These are phyloP conservation scores for Ceratosolen solmsi DNA, from an alignment of 1,140 invertebrate genomes.

Conservation along the genomic window DNA sequence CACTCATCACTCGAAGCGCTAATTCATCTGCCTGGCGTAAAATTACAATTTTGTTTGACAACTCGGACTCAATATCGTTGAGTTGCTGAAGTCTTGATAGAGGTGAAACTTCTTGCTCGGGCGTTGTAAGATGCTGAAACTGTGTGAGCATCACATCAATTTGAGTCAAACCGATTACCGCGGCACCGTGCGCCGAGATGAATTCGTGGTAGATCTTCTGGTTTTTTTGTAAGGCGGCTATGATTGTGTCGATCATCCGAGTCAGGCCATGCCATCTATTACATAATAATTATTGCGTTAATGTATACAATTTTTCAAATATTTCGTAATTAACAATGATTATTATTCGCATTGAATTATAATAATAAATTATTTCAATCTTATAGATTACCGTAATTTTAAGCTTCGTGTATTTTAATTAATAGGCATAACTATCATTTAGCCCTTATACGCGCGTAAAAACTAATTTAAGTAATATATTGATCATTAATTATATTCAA, in stretches of 20 bases:
- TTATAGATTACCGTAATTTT: too few relatives aligned
- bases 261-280: constrained; percentile 76
- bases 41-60: constrained; percentile 73
- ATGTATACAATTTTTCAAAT: too few relatives aligned
- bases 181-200: constrained; percentile 79
- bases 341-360: too few relatives aligned
- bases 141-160: constrained; percentile 81
- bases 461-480: too few relatives aligned
- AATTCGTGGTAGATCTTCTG: constrained; percentile 79
- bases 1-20: constrained; percentile 76
- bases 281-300: neutral
- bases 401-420: too few relatives aligned
- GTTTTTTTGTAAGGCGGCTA: constrained; percentile 72
- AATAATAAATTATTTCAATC: too few relatives aligned
- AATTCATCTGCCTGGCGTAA: constrained; percentile 76
- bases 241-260: constrained; percentile 71
- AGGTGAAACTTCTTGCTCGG: constrained; percentile 67
- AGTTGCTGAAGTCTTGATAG: constrained; percentile 70
- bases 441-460: too few relatives aligned
- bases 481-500: too few relatives aligned
- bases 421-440: too few relatives aligned
- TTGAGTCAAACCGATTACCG: constrained; percentile 79
- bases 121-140: constrained; percentile 76
- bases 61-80: constrained; percentile 75
- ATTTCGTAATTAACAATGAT: too few relatives aligned